Conservation (phyloP, 1,140 invertebrate species). For the Drusus annulatus region DNA sequence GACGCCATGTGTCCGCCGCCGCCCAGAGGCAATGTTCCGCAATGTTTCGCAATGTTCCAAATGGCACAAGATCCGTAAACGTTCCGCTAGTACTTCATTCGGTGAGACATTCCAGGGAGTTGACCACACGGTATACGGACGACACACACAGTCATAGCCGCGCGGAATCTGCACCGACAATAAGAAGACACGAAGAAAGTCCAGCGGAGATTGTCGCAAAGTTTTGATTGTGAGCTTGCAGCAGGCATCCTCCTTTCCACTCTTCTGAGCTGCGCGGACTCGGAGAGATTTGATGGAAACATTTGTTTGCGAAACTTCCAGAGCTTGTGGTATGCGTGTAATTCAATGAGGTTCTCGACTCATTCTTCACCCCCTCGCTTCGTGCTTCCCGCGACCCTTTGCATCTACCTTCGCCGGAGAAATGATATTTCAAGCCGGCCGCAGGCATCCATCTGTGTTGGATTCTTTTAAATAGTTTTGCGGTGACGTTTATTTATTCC, state of each 20-base stretch:
- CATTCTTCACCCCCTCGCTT: conserved; percentile 9
- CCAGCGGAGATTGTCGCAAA: conserved; percentile 56
- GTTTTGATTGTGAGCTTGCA: conserved; percentile 58
- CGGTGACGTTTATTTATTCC: conserved; percentile 38
- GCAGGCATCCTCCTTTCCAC: conserved; percentile 44
- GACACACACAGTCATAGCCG: not conserved
- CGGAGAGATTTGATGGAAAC: conserved; percentile 56
- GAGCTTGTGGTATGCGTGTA: conserved; percentile 50
- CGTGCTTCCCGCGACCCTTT: conserved; percentile 22
- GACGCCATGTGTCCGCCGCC: conserved; percentile 10
- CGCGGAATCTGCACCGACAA: conserved; percentile 39
- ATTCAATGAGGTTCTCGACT: conserved; percentile 46
- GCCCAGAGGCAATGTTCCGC: conserved; percentile 8
- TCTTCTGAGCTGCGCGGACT: conserved; percentile 12
- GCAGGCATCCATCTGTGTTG: conserved; percentile 51
- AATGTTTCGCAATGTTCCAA: not conserved
- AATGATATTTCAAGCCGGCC: conserved; percentile 54
- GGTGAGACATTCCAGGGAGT: not conserved
- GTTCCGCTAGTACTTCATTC: conserved; percentile 17
- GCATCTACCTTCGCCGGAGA: not conserved
- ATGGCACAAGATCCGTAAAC: conserved; percentile 17
- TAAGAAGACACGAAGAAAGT: conserved; percentile 54
- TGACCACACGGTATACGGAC: not conserved
- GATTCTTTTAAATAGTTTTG: conserved; percentile 56
- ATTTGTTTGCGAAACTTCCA: conserved; percentile 53